Conservation (phyloP, 2,113 vertebrate genomes). For the Mystacornis crossleyi region DNA sequence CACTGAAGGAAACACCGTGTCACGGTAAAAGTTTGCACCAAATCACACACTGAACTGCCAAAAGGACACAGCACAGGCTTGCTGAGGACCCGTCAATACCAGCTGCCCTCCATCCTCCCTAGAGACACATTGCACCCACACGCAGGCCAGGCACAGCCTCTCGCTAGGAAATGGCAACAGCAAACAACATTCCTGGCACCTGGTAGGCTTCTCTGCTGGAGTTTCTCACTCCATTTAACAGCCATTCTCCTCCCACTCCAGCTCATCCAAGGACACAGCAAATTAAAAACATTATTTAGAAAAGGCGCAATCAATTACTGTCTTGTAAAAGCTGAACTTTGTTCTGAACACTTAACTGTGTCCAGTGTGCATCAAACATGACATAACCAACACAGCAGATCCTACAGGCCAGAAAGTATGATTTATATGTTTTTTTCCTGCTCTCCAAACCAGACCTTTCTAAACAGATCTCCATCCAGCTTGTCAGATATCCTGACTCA, state of each 20-base stretch:
- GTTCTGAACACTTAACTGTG: background rate
- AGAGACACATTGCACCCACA: accelerated
- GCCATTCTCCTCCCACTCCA: background rate
- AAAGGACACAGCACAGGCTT: background rate
- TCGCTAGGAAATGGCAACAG: background rate
- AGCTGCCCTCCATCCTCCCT: background rate
- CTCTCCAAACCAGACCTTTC: background rate
- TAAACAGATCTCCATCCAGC: background rate
- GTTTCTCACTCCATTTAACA: background rate
- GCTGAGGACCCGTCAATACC: accelerated
- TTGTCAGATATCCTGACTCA: background rate
- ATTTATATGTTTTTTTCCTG: background rate
- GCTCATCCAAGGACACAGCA: background rate
- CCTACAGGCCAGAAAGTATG: background rate
- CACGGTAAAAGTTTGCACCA: background rate
- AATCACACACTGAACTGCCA: background rate
- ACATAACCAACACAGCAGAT: background rate
- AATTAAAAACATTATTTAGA: background rate
- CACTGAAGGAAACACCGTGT: background rate
- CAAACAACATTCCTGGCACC: background rate
- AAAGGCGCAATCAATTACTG: background rate
- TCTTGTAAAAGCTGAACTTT: background rate
- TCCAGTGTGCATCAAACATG: background rate
- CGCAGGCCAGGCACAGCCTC: background rate
- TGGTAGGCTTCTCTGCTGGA: background rate